Conservation (phyloP, 2,113 vertebrate species). For the Blennius ocellaris region DNA sequence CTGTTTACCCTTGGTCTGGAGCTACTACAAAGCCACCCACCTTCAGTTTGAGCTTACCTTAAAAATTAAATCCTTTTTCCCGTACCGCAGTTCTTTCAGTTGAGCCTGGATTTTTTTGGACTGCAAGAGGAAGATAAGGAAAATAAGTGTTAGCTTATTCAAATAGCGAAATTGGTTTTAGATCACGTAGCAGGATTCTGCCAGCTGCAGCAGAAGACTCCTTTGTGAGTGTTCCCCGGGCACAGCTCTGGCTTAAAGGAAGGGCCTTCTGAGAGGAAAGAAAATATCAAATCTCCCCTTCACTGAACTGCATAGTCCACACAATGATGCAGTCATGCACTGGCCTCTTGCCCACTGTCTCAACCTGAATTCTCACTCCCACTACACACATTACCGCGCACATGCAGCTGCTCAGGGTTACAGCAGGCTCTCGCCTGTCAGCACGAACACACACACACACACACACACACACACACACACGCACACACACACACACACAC, state of each 20-base stretch:
- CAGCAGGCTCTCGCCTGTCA: slow-evolving; percentile 12
- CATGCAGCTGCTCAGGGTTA: slow-evolving; percentile 39
- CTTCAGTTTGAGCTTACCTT: slow-evolving; percentile 88
- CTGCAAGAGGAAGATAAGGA: slow-evolving; percentile 86
- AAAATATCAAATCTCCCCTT: slow-evolving; percentile 80
- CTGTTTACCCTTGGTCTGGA: slow-evolving; percentile 62
- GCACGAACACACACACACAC: slow-evolving; percentile 33
- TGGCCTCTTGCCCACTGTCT: slow-evolving; percentile 70
- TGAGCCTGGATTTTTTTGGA: slow-evolving; percentile 99
- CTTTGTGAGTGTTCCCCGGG: slow-evolving; percentile 77
- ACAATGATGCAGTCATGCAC: slow-evolving; percentile 73
- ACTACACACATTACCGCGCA: slow-evolving; percentile 49
- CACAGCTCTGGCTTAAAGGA: slow-evolving; percentile 74
- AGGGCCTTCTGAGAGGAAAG: slow-evolving; percentile 67
- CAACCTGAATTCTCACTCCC: slow-evolving; percentile 67
- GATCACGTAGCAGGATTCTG: slow-evolving; percentile 81
- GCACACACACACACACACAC: slow-evolving; percentile 37
- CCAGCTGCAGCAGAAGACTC: slow-evolving; percentile 68
- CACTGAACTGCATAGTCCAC: slow-evolving; percentile 75
- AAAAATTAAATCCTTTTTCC: slow-evolving; percentile 99
- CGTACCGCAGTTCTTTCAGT: slow-evolving; percentile 97
- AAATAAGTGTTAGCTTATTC: slow-evolving; percentile 80
- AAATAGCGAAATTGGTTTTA: slow-evolving; percentile 85
- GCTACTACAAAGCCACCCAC: slow-evolving; percentile 50
- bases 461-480: slow-evolving; percentile 38